phyloP scores from a whole-genome alignment of 2,113 vertebrate genomes.

The Megaceryle torquata region DNA sequence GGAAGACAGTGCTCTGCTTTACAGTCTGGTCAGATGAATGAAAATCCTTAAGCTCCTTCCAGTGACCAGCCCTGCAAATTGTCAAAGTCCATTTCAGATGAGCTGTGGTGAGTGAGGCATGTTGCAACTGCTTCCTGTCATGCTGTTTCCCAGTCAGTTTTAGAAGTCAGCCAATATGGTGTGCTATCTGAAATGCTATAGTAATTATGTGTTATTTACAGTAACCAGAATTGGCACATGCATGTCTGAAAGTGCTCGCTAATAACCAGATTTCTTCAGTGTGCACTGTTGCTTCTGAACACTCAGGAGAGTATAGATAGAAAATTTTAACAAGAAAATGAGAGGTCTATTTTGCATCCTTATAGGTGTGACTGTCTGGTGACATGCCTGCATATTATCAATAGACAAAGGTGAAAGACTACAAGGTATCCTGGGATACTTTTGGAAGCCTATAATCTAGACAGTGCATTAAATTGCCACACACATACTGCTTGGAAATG shows the following conservation, averaged over 20 bases:
- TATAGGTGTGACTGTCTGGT: neutral
- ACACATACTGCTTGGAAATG: neutral
- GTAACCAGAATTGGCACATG: constrained; percentile 55
- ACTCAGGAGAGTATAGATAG: neutral
- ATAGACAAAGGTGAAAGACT: neutral
- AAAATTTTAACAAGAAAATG: neutral
- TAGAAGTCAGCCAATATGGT: constrained; percentile 54
- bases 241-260: constrained; percentile 36
- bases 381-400: neutral
- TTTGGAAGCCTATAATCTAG: neutral
- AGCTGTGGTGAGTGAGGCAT: constrained; percentile 5
- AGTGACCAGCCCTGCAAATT: neutral
- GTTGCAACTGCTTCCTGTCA: constrained; percentile 43
- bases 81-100: neutral
- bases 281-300: neutral
- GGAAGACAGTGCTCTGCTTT: neutral
- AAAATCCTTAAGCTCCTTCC: neutral
- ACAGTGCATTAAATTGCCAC: neutral
- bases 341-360: neutral
- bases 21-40: neutral
- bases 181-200: constrained; percentile 59
- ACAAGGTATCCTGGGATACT: neutral
- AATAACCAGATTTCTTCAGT: constrained; percentile 52
- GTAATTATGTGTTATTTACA: constrained; percentile 62
- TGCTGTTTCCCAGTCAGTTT: constrained; percentile 42